A percentile compares a stretch with the other conserved stretches of the same genome.
phyloP scores from a whole-genome alignment of 2,888 invertebrate genomes.

The Pilophorus perplexus region DNA sequence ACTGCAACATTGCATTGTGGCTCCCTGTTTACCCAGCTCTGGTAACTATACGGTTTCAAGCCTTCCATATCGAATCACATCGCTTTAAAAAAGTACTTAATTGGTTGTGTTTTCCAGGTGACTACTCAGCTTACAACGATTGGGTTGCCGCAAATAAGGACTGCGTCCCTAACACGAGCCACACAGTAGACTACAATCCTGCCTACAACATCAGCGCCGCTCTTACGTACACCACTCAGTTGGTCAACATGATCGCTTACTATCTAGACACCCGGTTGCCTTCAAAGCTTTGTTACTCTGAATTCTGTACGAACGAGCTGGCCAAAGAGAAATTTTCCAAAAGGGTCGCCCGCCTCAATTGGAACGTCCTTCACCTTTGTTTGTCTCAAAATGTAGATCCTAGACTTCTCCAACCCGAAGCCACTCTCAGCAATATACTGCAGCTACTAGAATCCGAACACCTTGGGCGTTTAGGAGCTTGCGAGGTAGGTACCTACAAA shows the following conservation, averaged over 20 bases:
- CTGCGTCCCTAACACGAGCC: constrained; percentile 54
- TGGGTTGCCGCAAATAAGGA: constrained; percentile 66
- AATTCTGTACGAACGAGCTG: constrained; percentile 73
- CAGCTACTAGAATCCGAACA: constrained; percentile 66
- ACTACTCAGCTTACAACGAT: constrained; percentile 73
- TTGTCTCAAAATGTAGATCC: constrained; percentile 71
- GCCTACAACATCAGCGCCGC: constrained; percentile 75
- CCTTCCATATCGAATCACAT: no score
- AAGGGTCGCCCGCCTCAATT: constrained; percentile 73
- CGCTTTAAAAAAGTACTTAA: no score
- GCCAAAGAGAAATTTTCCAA: constrained; percentile 69
- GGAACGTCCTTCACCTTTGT: constrained; percentile 75
- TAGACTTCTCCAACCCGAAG: constrained; percentile 62
- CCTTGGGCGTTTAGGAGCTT: constrained; percentile 69
- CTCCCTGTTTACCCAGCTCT: constrained; percentile 78
- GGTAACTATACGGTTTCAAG: no score
- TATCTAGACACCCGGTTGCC: constrained; percentile 80
- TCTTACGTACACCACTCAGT: constrained; percentile 80
- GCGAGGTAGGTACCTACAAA: constrained; percentile 61
- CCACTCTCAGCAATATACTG: constrained; percentile 70
- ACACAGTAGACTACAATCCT: constrained; percentile 63
- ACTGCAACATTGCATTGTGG: constrained; percentile 72
- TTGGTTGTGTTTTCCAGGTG: no score
- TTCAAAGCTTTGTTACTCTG: constrained; percentile 69
- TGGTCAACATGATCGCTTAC: constrained; percentile 76